Percentiles rank a stretch among this genome's conserved stretches.
These are phyloP conservation scores for Pseudomyrmex pallidus DNA, from an alignment of 1,140 invertebrate genomes.

Conservation along the genomic window DNA sequence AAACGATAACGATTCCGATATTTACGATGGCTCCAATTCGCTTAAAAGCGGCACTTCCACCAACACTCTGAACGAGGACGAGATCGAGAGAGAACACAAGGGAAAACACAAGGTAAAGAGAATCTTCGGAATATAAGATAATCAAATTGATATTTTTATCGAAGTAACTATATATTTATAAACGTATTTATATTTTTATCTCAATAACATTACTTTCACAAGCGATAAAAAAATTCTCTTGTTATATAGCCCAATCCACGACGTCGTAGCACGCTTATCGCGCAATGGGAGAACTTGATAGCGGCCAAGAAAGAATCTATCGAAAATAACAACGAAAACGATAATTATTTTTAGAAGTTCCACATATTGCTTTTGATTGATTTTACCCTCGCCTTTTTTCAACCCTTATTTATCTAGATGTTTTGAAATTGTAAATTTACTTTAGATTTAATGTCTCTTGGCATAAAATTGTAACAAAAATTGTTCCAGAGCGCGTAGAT, in stretches of 20 bases:
- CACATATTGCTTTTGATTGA: neutral
- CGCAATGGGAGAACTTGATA: conserved; percentile 86
- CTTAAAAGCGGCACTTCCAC: conserved; percentile 78
- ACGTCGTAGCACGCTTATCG: conserved; percentile 84
- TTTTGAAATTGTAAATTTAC: conserved; percentile 29
- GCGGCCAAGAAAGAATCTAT: conserved; percentile 79
- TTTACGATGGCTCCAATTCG: conserved; percentile 78
- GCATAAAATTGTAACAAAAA: no score
- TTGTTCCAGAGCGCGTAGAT: no score
- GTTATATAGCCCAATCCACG: conserved; percentile 76
- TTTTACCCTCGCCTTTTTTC: conserved; percentile 27
- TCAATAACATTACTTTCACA: neutral
- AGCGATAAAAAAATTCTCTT: conserved; percentile 6
- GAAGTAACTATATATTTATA: neutral
- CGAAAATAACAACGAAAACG: conserved; percentile 78
- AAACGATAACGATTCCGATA: conserved; percentile 81
- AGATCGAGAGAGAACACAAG: conserved; percentile 77
- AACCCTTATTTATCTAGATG: neutral
- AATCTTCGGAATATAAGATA: neutral
- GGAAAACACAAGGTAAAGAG: conserved; percentile 75
- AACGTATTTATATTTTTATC: neutral
- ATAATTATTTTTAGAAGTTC: conserved; percentile 72
- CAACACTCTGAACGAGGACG: conserved; percentile 79
- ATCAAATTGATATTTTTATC: neutral
- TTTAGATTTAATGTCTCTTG: no score